Evolutionary conservation across 2,113 vertebrate species (phyloP).

Genomic region (Tachycineta bicolor): DNA sequence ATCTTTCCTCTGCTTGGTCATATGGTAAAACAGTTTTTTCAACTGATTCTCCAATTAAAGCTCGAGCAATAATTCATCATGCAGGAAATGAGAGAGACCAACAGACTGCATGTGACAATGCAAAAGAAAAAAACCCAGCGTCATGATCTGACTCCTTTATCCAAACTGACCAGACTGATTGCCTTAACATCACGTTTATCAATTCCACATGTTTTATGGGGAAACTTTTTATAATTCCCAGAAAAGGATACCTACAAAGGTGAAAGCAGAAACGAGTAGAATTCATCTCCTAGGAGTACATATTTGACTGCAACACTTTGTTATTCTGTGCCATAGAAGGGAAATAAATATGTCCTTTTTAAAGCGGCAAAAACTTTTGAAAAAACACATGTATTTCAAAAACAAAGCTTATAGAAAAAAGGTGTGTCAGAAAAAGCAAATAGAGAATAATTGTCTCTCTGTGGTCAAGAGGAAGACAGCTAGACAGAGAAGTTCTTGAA

Average conservation of each 20-base stretch:
- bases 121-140: background rate
- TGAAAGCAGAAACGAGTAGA: background rate
- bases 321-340: background rate
- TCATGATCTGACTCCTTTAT: background rate
- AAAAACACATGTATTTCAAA: background rate
- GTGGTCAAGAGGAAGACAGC: background rate
- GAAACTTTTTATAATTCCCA: background rate
- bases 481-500: background rate
- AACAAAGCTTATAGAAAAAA: background rate
- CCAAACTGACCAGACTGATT: background rate
- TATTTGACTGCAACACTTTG: background rate
- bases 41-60: background rate
- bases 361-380: background rate
- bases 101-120: background rate
- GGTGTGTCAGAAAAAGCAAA: background rate
- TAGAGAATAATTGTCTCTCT: background rate
- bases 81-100: background rate
- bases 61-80: background rate
- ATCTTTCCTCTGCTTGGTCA: background rate
- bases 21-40: background rate
- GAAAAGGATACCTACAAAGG: slow-evolving; percentile 17
- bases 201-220: background rate
- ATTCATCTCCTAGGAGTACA: background rate
- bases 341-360: background rate
- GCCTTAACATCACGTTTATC: slow-evolving; percentile 7